Evolutionary conservation across 2,888 invertebrate species (phyloP).

Genomic region (Pseudococcus longispinus): DNA sequence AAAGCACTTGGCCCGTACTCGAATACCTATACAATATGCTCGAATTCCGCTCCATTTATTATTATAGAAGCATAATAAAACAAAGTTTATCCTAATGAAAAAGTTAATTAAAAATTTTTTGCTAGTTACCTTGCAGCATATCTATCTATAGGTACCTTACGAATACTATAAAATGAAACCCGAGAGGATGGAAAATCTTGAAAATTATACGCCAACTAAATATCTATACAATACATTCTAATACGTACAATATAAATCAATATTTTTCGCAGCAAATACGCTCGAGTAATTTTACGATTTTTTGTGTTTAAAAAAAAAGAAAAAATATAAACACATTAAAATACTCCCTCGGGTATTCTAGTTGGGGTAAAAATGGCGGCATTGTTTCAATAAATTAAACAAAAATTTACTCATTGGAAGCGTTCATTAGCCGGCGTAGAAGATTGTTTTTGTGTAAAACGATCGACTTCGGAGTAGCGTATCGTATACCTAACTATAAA

Average conservation of each 20-base stretch:
- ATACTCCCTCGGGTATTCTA: background rate
- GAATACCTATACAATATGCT: too few relatives aligned
- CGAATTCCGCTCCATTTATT: background rate
- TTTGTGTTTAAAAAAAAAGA: background rate
- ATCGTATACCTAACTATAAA: background rate
- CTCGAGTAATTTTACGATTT: background rate
- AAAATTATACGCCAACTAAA: background rate
- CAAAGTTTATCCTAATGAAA: background rate
- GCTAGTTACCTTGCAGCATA: background rate
- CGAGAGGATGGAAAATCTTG: background rate
- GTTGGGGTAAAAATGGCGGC: background rate
- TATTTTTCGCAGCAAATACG: background rate
- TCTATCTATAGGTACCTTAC: background rate
- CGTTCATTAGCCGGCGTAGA: background rate
- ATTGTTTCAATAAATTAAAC: background rate
- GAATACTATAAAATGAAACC: background rate
- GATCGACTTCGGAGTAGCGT: background rate
- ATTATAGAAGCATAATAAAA: background rate
- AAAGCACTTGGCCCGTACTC: too few relatives aligned
- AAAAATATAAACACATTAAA: background rate
- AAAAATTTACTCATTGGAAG: background rate
- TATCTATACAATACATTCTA: too few relatives aligned
- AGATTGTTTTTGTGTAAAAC: background rate
- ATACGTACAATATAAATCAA: constrained; percentile 1
- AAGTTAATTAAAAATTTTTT: background rate